Conservation (phyloP, 2,888 invertebrate species). For the Eucera pruinosa region DNA sequence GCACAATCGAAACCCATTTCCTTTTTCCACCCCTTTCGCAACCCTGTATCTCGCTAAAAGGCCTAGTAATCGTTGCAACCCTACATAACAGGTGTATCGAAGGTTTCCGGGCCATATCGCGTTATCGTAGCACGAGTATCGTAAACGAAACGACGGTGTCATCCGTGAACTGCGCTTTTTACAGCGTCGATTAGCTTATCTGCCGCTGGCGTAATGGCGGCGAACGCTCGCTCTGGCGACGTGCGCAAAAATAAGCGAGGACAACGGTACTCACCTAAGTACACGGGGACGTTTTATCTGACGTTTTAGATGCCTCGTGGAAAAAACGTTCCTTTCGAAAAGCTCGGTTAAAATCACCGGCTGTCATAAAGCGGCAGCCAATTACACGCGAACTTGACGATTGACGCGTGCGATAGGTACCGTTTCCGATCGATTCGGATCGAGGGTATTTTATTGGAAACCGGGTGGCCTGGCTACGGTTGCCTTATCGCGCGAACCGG, state of each 20-base stretch:
- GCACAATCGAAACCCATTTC: too few species aligned
- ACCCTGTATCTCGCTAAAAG: background rate
- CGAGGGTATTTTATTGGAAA: conserved; percentile 15
- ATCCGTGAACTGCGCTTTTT: conserved; percentile 70
- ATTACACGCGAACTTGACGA: conserved; percentile 61
- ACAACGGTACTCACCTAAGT: too few species aligned
- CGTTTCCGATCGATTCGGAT: background rate
- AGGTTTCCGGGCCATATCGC: conserved; percentile 52
- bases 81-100: conserved; percentile 46
- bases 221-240: conserved; percentile 42
- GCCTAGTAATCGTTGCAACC: conserved; percentile 1
- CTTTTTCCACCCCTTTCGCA: background rate
- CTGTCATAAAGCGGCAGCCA: conserved; percentile 73
- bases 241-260: conserved; percentile 52
- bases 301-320: conserved; percentile 23
- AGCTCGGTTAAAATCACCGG: conserved; percentile 48
- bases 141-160: conserved; percentile 64
- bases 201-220: conserved; percentile 61
- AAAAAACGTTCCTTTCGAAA: background rate
- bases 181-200: conserved; percentile 76
- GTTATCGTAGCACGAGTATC: conserved; percentile 59
- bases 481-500: conserved; percentile 41
- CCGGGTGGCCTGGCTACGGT: conserved; percentile 18
- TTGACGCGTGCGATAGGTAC: background rate
- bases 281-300: conserved; percentile 65